A percentile compares a stretch with the other conserved stretches of the same genome.
phyloP scores from a whole-genome alignment of 2,888 invertebrate species.

The Netelia virgata region DNA sequence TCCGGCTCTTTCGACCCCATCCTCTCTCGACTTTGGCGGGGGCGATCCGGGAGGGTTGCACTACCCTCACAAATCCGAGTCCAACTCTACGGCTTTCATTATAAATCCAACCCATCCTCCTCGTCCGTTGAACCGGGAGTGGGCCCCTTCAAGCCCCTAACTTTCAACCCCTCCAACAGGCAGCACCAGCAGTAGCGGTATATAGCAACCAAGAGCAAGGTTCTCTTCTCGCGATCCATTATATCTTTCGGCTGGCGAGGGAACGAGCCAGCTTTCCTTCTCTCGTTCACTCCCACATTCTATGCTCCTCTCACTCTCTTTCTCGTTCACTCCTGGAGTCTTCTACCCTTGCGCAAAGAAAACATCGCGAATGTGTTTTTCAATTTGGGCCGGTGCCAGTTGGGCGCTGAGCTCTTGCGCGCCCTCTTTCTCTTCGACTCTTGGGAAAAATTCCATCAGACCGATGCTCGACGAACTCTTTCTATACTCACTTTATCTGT shows the following conservation, averaged over 20 bases:
- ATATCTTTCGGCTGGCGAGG: slow-evolving; percentile 80
- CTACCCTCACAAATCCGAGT: slow-evolving; percentile 83
- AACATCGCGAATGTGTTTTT: slow-evolving; percentile 84
- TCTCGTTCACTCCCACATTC: slow-evolving; percentile 63
- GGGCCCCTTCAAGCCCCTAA: slow-evolving; percentile 79
- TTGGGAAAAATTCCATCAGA: slow-evolving; percentile 66
- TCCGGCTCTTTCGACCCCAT: slow-evolving; percentile 66
- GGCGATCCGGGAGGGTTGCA: slow-evolving; percentile 75
- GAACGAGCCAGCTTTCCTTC: slow-evolving; percentile 68
- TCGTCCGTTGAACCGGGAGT: slow-evolving; percentile 62
- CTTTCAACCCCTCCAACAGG: slow-evolving; percentile 80
- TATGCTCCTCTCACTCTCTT: slow-evolving; percentile 70
- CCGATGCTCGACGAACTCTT: slow-evolving; percentile 49
- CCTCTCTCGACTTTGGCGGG: slow-evolving; percentile 62
- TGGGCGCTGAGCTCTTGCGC: slow-evolving; percentile 73
- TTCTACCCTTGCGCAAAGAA: slow-evolving; percentile 77
- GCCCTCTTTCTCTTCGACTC: slow-evolving; percentile 69
- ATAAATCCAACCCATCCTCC: slow-evolving; percentile 82
- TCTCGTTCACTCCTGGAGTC: slow-evolving; percentile 64
- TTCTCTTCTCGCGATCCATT: slow-evolving; percentile 81
- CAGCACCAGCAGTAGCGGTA: slow-evolving; percentile 51
- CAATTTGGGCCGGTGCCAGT: slow-evolving; percentile 83
- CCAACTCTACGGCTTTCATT: slow-evolving; percentile 84
- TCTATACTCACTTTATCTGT: slow-evolving; percentile 35
- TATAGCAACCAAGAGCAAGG: slow-evolving; percentile 52